Evolutionary conservation across 1,140 invertebrate genomes (phyloP), one percentile per base, ranked within the genome.

Genomic region (Andricus grossulariae): DNA sequence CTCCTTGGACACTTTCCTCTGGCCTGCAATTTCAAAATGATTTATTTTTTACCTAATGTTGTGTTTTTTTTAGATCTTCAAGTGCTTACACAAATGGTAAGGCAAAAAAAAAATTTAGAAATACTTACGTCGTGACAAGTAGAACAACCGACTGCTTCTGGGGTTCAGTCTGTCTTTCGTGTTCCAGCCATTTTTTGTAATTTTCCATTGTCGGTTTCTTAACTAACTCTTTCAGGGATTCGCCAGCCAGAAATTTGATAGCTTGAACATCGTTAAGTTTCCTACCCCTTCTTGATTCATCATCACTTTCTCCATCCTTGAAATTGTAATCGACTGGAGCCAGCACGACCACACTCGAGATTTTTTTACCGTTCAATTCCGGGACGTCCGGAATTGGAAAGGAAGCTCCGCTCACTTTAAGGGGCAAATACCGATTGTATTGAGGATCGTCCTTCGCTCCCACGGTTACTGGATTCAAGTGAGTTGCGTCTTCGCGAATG

Each of bases 381-480:
- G 94, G 93, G 21, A 94, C 94, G 85, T 96, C 94, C 4, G 96
- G 96, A 50, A 97, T 93, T 11, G 96, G 96, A 84, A 97, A 97
- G 73, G 96, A 94, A n/a, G 95, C 94, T 0, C 96, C 96, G 81
- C 93, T 96, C 39, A 97, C 94, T 93, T 96, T 96, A 32, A 97
- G 89, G 2, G 96, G 96, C 50, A 97, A 89, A 88, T 97, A 97
- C 76, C 95, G 93, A 88, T 96, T 97, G 88, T 96, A 97, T 85
- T 94, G 94, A 2, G 93, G 93, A 21, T 88, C 83, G 45, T 82
- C 83, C 71, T 77, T 74, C n/a, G 85, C 92, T 78, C 95, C 95
- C 21, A 97, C 90, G 32, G 94, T 92, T 1, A 96, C 95, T 13
- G 96, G 94, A 70, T 95, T 94, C 15, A 96, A 89, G 77, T 94